Evolutionary conservation across 2,113 vertebrate species (phyloP).

Genomic region (Gobius niger): DNA sequence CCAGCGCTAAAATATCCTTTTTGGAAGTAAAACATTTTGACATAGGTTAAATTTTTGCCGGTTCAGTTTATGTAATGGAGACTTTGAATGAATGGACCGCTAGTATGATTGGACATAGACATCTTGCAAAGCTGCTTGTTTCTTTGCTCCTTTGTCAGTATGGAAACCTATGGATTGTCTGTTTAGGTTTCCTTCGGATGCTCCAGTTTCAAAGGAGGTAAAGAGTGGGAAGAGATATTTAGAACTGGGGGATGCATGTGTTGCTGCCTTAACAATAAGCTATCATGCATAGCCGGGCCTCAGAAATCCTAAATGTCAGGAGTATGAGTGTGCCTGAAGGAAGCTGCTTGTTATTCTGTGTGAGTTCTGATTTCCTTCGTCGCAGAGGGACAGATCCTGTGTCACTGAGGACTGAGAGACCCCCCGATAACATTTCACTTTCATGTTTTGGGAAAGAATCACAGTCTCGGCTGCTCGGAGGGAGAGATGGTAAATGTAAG

Average conservation of each 20-base stretch:
- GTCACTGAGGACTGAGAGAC: slow-evolving; percentile 49
- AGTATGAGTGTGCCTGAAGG: slow-evolving; percentile 38
- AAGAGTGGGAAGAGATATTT: no score
- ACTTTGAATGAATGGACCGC: not conserved
- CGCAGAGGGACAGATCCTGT: slow-evolving; percentile 58
- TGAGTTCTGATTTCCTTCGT: slow-evolving; percentile 62
- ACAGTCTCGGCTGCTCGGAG: slow-evolving; percentile 1
- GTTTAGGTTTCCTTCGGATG: no score
- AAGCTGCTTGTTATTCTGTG: slow-evolving; percentile 72
- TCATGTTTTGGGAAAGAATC: slow-evolving; percentile 5
- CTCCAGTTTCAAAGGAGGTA: no score
- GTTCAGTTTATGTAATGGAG: not conserved
- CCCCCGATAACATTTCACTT: slow-evolving; percentile 15
- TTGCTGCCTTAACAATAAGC: no score
- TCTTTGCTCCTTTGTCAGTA: no score
- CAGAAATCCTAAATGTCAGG: slow-evolving; percentile 13
- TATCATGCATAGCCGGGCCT: not conserved
- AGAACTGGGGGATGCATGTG: no score
- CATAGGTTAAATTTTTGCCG: not conserved
- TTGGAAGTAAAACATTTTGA: not conserved
- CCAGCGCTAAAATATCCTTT: not conserved
- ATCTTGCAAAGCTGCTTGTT: no score
- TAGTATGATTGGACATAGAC: not conserved
- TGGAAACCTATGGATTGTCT: no score
- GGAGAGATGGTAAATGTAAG: slow-evolving; percentile 2